Percentiles rank a stretch among this genome's conserved stretches.
phyloP scores from a whole-genome alignment of 2,888 invertebrate genomes.

The Hybos culiciformis region DNA sequence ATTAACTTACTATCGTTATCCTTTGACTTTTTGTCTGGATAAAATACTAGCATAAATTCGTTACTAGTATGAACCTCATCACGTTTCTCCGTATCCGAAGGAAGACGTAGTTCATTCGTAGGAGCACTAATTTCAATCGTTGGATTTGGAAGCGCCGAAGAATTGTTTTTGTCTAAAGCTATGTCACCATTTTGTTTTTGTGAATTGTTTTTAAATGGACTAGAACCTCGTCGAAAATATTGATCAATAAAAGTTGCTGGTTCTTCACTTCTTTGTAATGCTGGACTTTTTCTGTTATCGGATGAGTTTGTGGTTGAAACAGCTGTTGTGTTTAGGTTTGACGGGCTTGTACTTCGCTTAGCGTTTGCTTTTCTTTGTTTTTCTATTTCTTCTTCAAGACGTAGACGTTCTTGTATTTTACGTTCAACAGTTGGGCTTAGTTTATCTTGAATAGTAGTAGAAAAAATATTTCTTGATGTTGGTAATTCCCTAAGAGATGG shows the following conservation, averaged over 20 bases:
- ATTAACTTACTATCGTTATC: conserved; percentile 39
- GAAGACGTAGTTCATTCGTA: conserved; percentile 13
- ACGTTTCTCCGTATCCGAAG: conserved; percentile 21
- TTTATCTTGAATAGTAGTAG: background rate
- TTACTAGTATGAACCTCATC: conserved; percentile 50
- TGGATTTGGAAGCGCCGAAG: conserved; percentile 17
- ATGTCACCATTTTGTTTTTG: conserved; percentile 5
- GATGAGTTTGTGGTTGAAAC: conserved; percentile 8
- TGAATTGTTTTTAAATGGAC: conserved; percentile 16
- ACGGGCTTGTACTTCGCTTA: background rate
- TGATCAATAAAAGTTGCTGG: conserved; percentile 25
- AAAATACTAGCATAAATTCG: conserved; percentile 69
- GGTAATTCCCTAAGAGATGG: background rate
- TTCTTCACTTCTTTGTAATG: conserved; percentile 29
- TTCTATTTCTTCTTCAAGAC: background rate
- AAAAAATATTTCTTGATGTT: background rate
- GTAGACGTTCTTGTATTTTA: background rate
- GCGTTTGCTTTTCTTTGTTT: too few relatives aligned
- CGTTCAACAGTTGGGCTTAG: too few relatives aligned
- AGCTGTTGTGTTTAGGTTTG: conserved; percentile 7
- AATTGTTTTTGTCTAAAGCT: conserved; percentile 5
- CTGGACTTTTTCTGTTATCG: conserved; percentile 14
- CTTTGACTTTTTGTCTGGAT: conserved; percentile 41
- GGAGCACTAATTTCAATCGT: conserved; percentile 30
- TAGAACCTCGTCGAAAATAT: conserved; percentile 20